Evolutionary conservation across 1,140 invertebrate species (phyloP), one percentile per base, ranked within the genome.

Genomic region (Arctopsyche grandis): DNA sequence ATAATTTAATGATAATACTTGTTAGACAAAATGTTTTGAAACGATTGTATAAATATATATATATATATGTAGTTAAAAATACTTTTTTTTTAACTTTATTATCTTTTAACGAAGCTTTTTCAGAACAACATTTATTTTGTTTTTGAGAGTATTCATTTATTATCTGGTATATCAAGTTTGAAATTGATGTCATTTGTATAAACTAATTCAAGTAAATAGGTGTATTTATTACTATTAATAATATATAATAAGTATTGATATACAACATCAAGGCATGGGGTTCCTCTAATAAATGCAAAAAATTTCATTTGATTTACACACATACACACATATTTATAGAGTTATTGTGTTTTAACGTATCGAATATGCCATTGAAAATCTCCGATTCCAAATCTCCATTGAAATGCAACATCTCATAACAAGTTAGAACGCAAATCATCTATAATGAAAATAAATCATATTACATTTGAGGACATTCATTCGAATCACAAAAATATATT

Each of bases 241-340:
- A 74, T 80, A 78, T 60, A 78, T 80, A 80, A 43, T 77, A 69
- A 77, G 58, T 75, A 78, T 58, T 78, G 79, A 75, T 81, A 66
- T 77, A 81, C 80, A 81, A 81, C 80, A 81, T 81, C 80, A 81
- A 81, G 80, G 80, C 80, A 81, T 66, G 21, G 63, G 63, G 63
- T 24, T n/a, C 10, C 24, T 52, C 22, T 26, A 66, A 66, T 24
- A 12, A 24, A 66, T 26, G 58, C 48, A 52, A 80, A 75, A 74
- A 69, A 73, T 60, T 52, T 66, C 70, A 77, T 80, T 69, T 46
- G 29, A 63, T 38, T 52, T 29, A 70, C 69, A 78, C 12, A 21
- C 19, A 38, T 38, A 38, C 29, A 38, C 7, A 38, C 29, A 38
- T 38, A 38, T 38, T 38, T 7, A 38, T 38, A 38, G n/a, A n/a